Base-by-base conservation (phyloP, 2,113 vertebrate species). In the Ascaphus truei region DNA sequence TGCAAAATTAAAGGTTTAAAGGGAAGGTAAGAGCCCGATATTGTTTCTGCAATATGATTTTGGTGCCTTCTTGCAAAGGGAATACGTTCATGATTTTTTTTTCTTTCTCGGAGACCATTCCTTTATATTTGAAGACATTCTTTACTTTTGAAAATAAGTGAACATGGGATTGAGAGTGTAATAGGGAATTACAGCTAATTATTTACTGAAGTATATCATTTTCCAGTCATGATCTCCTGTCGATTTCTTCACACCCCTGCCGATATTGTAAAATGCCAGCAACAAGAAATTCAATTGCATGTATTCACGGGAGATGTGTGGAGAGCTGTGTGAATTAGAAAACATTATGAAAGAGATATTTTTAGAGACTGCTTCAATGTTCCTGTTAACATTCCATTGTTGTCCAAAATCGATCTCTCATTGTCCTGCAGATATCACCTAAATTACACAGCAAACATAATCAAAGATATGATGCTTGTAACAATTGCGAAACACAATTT, bases 191-290 rank as follows among this genome's bases (percentile, higher is more conserved):
- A 83, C 74, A 85, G 78, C 77, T 84, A 80, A 85, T 89, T 87
- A 89, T 84, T 85, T 86, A 86, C 81, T 85, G 79, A 85, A 89
- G 82, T 83, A 81, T 74, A 74, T 71, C 83, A 87, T 89, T 88
- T 87, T 84, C 83, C 81, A 89, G 84, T 80, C 73, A 76, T 83
- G 81, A 75, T 82, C 80, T 66, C 76, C 82, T 82, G 82, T 48
- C 81, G 85, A 88, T 86, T 86, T 84, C 73, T 82, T 73, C 53
- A 81, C 71, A 85, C 76, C 71, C 77, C 60, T 71, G 75, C 2
- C 78, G 72, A 72, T 82, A 57, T 75, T 76, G 63, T 64, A 81
- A 82, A 84, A 81, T 80, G 77, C 75, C 77, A 85, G 73, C 26
- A 78, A 83, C 79, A 81, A 73, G 66, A 80, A 87, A 82, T 79